Percentiles rank a stretch among this genome's conserved stretches.
phyloP scores from a whole-genome alignment of 2,797 vertebrate genomes.

The Lepilemur septentrionalis region DNA sequence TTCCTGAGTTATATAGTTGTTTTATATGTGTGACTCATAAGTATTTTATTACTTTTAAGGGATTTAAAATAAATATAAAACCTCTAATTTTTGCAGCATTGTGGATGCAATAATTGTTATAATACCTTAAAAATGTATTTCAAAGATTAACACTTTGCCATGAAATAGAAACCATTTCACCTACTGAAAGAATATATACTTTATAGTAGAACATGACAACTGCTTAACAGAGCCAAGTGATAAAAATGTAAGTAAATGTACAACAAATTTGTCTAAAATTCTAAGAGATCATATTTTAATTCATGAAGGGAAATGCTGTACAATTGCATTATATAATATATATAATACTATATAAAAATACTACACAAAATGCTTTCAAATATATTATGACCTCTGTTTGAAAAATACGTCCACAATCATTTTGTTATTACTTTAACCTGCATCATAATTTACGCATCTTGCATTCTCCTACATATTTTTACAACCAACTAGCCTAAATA shows the following conservation, averaged over 20 bases:
- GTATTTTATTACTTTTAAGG: not conserved
- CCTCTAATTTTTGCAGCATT: not conserved
- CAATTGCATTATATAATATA: not conserved
- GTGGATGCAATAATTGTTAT: not conserved
- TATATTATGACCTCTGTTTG: not conserved
- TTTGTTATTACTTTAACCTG: not conserved
- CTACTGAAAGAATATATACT: not conserved
- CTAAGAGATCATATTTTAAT: conserved; percentile 4
- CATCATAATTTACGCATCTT: not conserved
- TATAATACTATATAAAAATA: not conserved
- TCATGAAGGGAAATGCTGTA: not conserved
- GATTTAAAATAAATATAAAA: not conserved
- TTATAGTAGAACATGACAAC: not conserved
- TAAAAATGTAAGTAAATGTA: not conserved
- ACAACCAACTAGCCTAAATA: not conserved
- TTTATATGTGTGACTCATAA: not conserved
- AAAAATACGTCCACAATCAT: not conserved
- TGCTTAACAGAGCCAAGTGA: not conserved
- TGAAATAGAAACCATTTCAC: conserved; percentile 10
- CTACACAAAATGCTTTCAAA: not conserved
- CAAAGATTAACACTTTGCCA: not conserved
- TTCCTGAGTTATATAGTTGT: not conserved
- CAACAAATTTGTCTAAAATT: not conserved
- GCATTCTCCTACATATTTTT: not conserved
- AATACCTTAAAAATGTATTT: not conserved